A percentile compares a stretch with the other conserved stretches of the same genome.
Evolutionary conservation across 2,888 invertebrate genomes (phyloP).

Genomic region (Meandrusa payeni): DNA sequence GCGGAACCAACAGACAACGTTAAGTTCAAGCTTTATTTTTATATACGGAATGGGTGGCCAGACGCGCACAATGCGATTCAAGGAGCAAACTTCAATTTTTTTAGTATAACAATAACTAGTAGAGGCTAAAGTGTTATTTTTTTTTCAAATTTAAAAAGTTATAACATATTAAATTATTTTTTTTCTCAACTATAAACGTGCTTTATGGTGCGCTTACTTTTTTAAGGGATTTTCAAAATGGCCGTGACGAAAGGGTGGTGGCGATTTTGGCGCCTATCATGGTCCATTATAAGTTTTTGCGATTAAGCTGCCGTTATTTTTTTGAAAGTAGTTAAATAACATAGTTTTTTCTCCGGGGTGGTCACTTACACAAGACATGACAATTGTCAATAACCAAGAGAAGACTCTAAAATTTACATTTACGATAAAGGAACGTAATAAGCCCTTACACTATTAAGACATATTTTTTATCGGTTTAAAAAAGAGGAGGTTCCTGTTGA

Average conservation of each 20-base stretch:
- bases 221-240: constrained; percentile 41
- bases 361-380: too few relatives aligned
- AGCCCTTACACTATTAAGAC: too few relatives aligned
- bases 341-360: constrained; percentile 30
- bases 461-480: too few relatives aligned
- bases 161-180: constrained; percentile 58
- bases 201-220: constrained; percentile 41
- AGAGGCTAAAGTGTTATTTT: constrained; percentile 27
- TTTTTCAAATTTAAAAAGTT: constrained; percentile 42
- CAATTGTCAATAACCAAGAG: too few relatives aligned
- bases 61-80: constrained; percentile 29
- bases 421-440: too few relatives aligned
- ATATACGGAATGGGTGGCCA: constrained; percentile 40
- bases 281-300: constrained; percentile 44
- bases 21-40: constrained; percentile 26
- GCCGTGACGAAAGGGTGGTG: constrained; percentile 63
- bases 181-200: constrained; percentile 38
- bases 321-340: constrained; percentile 44
- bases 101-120: constrained; percentile 21
- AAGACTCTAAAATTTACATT: too few relatives aligned
- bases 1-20: constrained; percentile 6
- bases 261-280: constrained; percentile 60
- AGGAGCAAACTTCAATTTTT: constrained; percentile 30
- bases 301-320: constrained; percentile 32
- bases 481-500: too few relatives aligned